phyloP scores from a whole-genome alignment of 2,113 vertebrate genomes.

The Meleagris gallopavo region DNA sequence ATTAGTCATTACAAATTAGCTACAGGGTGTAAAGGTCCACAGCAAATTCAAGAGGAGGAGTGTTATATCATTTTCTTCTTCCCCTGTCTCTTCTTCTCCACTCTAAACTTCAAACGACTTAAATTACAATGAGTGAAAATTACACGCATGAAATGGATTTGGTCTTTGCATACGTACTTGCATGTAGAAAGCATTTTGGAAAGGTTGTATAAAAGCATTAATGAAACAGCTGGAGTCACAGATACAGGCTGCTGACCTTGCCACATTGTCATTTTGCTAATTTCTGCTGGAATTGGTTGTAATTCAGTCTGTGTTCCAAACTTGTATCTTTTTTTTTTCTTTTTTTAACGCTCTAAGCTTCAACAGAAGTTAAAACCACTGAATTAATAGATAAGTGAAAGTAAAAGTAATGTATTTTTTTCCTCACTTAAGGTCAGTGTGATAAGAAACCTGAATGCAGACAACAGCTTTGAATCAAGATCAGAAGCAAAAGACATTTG shows the following conservation, averaged over 20 bases:
- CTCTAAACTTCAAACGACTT: neutral
- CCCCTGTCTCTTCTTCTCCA: neutral
- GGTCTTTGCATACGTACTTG: neutral
- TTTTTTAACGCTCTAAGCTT: neutral
- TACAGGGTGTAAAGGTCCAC: neutral
- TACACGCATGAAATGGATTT: neutral
- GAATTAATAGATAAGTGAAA: neutral
- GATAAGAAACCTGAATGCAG: slow-evolving; percentile 59
- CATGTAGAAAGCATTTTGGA: neutral
- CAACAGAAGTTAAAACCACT: neutral
- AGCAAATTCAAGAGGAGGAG: neutral
- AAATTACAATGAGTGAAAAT: neutral
- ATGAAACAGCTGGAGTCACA: neutral
- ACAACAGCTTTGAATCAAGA: slow-evolving; percentile 19
- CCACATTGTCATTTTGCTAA: neutral
- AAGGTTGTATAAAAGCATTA: neutral
- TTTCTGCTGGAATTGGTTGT: neutral
- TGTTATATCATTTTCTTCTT: neutral
- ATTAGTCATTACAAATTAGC: neutral
- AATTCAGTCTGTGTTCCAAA: neutral
- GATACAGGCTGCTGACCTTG: neutral
- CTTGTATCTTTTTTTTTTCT: neutral
- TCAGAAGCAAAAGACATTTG: slow-evolving; percentile 43
- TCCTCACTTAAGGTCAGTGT: slow-evolving; percentile 60
- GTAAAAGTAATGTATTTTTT: neutral